Evolutionary conservation across 2,888 invertebrate genomes (phyloP).

Genomic region (Lapara coniferarum): DNA sequence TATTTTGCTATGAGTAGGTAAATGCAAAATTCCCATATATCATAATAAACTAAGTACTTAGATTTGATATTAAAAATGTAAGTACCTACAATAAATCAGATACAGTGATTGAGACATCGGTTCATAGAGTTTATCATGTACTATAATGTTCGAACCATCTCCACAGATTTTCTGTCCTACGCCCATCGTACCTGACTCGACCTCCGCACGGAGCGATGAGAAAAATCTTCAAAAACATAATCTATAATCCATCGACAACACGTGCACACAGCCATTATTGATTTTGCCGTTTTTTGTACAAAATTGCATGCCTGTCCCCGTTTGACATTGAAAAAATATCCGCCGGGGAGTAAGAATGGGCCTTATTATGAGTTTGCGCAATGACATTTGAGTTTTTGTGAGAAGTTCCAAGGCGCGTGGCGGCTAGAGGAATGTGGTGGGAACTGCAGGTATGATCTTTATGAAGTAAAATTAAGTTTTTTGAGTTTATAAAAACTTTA

Average conservation of each 20-base stretch:
- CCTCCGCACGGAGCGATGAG: constrained; percentile 70
- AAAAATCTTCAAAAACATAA: constrained; percentile 78
- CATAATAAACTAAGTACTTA: too few relatives aligned
- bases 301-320: constrained; percentile 77
- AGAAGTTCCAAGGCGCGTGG: constrained; percentile 68
- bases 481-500: not conserved
- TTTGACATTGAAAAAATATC: constrained; percentile 77
- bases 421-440: constrained; percentile 53
- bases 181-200: constrained; percentile 68
- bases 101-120: not conserved
- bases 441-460: constrained; percentile 38
- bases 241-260: constrained; percentile 82
- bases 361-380: constrained; percentile 81
- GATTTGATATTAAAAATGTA: too few relatives aligned
- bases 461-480: not conserved
- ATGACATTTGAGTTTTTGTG: constrained; percentile 77
- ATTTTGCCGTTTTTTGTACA: constrained; percentile 81
- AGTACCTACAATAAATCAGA: not conserved
- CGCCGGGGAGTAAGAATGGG: constrained; percentile 73
- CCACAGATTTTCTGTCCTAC: constrained; percentile 45
- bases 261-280: constrained; percentile 82
- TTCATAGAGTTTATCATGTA: too few relatives aligned
- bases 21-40: too few relatives aligned
- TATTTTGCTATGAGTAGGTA: too few relatives aligned
- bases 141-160: constrained; percentile 44